Evolutionary conservation across 2,113 vertebrate genomes (phyloP), one percentile per base, ranked within the genome.

Genomic region (Paratilapia polleni): DNA sequence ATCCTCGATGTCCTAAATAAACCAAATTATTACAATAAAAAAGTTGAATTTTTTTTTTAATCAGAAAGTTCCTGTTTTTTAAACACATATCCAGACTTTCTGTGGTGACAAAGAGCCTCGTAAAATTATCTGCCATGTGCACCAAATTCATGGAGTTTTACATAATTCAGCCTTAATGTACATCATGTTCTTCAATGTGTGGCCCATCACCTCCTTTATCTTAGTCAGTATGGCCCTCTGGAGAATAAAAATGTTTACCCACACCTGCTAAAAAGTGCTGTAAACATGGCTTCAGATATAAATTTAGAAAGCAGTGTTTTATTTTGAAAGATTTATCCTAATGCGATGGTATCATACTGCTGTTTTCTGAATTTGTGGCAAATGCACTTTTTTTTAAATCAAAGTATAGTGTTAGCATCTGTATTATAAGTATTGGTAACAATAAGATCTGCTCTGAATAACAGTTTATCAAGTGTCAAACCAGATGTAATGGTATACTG

Each of bases 161-260:
- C 38, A 41, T 41, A 41, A 38, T 38, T 12, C 38, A 41, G 9
- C 10, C 63, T 43, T 66, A 24, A 9, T 43, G 22, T 26, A 4
- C 24, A 13, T 68, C 5, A 2, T 47, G n/a, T 43, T 66, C 24
- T 17, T 47, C 43, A 47, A n/a, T 26, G 38, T 17, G 63, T 68
- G 63, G 38, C 26, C 38, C 38, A 10, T 47, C 64, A 68, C 9
- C 22, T 47, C 22, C 41, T 68, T 26, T 28, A 68, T 47, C n/a
- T 19, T 68, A 2, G 17, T 0, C 9, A 38, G 36, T 4, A 9
- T 9, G 36, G 36, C 10, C 36, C 10, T 38, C 36, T 38, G 36
- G 63, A 68, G 22, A 47, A 41, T 41, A 15, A 26, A 47, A 26
- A 10, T 47, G 0, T 0, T 0, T n/a, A 6, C 0, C 36, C 15